These are phyloP conservation scores for Actinia tenebrosa DNA, from an alignment of 64 coral and sea anemone genomes.

Conservation along the genomic window DNA sequence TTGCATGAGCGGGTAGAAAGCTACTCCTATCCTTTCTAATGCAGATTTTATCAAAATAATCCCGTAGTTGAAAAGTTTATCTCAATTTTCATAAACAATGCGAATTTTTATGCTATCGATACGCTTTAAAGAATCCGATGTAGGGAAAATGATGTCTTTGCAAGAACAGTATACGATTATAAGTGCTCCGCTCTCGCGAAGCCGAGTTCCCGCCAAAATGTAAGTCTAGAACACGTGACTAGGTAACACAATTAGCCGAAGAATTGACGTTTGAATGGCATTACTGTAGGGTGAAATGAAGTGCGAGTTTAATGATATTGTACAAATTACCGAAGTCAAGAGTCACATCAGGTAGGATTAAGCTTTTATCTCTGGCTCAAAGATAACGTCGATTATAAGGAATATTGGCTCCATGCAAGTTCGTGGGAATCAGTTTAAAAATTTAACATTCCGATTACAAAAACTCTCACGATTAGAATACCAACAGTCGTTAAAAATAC, in stretches of 20 bases:
- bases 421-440: background rate
- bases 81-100: no score
- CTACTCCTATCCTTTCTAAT: background rate
- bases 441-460: background rate
- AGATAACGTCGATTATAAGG: background rate
- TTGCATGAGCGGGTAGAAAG: background rate
- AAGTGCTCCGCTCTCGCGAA: no score
- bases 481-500: background rate
- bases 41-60: background rate
- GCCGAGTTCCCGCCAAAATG: no score
- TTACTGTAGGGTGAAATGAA: background rate
- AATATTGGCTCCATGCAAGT: background rate
- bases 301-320: background rate
- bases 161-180: no score
- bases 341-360: slow-evolving; percentile 11
- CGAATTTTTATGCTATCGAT: no score
- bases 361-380: background rate
- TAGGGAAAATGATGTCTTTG: no score
- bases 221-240: no score
- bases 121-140: no score
- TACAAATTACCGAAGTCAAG: slow-evolving; percentile 2
- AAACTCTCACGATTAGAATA: background rate
- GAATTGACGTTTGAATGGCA: no score
- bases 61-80: background rate
- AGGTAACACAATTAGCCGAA: no score